Percentiles rank a stretch among this genome's conserved stretches.
These are phyloP conservation scores for Rhinoderma darwinii DNA, from an alignment of 2,113 vertebrate genomes.

Conservation along the genomic window DNA sequence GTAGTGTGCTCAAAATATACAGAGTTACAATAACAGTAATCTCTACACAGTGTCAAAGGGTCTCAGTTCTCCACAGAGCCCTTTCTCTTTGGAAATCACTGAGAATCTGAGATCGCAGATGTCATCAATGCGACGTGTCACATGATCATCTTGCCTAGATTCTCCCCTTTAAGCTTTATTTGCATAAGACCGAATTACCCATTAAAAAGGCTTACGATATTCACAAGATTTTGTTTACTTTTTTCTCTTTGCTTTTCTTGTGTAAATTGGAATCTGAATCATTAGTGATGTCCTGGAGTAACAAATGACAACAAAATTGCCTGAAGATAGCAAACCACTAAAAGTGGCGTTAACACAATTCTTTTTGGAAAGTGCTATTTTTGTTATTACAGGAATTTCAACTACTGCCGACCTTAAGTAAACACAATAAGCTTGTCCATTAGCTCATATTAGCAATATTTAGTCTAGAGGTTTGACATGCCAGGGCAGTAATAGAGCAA, in stretches of 20 bases:
- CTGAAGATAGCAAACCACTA: too few relatives aligned
- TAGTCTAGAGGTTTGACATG: neutral
- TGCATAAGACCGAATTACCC: neutral
- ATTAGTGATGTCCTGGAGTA: neutral
- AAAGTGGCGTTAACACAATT: neutral
- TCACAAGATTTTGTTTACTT: neutral
- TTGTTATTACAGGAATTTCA: neutral
- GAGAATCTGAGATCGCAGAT: too few relatives aligned
- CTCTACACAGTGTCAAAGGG: too few relatives aligned
- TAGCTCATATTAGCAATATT: constrained; percentile 9
- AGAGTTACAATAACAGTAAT: too few relatives aligned
- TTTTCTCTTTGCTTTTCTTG: too few relatives aligned
- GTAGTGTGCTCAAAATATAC: too few relatives aligned
- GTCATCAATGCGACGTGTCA: too few relatives aligned
- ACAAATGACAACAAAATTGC: neutral
- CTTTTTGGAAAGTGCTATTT: neutral
- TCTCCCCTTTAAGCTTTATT: neutral
- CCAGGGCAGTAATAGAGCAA: neutral
- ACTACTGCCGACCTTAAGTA: neutral
- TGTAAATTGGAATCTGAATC: too few relatives aligned
- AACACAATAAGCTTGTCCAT: neutral
- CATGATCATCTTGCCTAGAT: neutral
- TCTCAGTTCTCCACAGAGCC: too few relatives aligned
- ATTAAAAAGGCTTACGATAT: neutral
- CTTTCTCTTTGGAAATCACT: too few relatives aligned